A percentile compares a stretch with the other conserved stretches of the same genome.
phyloP scores from a whole-genome alignment of 2,888 invertebrate species.

The Amblyjoppa proteus region DNA sequence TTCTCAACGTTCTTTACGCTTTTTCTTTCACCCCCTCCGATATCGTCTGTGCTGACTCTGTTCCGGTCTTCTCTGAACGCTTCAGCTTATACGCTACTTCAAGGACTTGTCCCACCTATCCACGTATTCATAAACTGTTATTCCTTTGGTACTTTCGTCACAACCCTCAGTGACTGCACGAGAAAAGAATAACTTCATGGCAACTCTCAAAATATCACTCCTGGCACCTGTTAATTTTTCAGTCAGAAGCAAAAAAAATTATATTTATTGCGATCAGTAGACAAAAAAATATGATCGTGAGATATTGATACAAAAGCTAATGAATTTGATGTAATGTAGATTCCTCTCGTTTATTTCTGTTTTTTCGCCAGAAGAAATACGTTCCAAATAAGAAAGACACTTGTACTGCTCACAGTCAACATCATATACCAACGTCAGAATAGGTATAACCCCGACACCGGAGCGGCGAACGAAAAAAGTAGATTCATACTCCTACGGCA shows the following conservation, averaged over 20 bases:
- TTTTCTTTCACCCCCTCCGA: conserved; percentile 31
- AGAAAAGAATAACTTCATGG: conserved; percentile 35
- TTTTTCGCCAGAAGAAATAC: conserved; percentile 1
- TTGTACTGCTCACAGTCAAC: conserved; percentile 3
- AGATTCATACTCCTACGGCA: background rate
- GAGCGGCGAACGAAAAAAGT: background rate
- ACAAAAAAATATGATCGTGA: background rate
- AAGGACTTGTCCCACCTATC: conserved; percentile 55
- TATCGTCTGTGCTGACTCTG: conserved; percentile 51
- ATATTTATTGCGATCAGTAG: background rate
- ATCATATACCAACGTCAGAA: conserved; percentile 27
- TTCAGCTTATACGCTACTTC: conserved; percentile 55
- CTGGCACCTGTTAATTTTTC: background rate
- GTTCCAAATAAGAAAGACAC: background rate
- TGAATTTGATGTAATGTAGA: background rate
- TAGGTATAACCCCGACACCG: conserved; percentile 31
- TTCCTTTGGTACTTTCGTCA: conserved; percentile 46
- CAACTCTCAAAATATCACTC: conserved; percentile 21
- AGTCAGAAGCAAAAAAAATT: background rate
- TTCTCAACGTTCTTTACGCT: conserved; percentile 44
- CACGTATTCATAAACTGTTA: conserved; percentile 52
- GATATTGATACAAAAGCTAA: background rate
- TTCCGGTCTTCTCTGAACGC: conserved; percentile 38
- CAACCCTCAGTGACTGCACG: background rate
- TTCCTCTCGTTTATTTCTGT: background rate